Evolutionary conservation across 23 tunicate species (phyloP), one percentile per base, ranked within the genome.

Genomic region (Aplidium turbinatum): DNA sequence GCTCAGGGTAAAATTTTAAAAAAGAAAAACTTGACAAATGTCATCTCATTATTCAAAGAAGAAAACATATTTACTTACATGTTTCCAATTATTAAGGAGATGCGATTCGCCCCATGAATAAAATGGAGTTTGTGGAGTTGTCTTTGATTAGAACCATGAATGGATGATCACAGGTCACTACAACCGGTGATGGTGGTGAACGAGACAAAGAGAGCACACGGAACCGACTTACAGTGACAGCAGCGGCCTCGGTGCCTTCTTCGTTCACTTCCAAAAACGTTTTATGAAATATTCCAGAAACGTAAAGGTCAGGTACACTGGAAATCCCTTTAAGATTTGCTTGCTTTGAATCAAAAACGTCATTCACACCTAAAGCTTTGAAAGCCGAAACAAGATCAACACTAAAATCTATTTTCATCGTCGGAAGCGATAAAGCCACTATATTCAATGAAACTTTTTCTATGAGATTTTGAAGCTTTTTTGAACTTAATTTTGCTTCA

Each of bases 201-300:
- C 83, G 74, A 5, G 32, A 29, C 42, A 33, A 19, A 2, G 35
- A 0, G 20, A 50, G 33, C 4, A 72, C 16, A 31, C 21, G 25
- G 65, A 88, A 47, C 0, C 70, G 75, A 33, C 30, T 75, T 5
- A 75, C 89, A 16, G 89, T 90, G 2, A 90, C 97, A 30, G 97
- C 91, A 9, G 91, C 97, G 0, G 97, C 90, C 57, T 84, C 90
- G 5, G 92, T 68, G 42, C 97, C 97, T 83, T 90, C 81, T 90
- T 90, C 97, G 35, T 83, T 72, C 4, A 90, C 97, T 72, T 82
- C 89, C 28, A 90, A 20, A 57, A 82, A 78, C 1, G 97, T 73
- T 77, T 90, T 90, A 77, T 90, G 97, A 38, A 35, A 71, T 33
- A 78, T 51, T 18, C 33, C 70, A 0, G 90, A 75, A 4, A 90